Evolutionary conservation across 2,888 invertebrate genomes (phyloP).

Genomic region (Nipponacmea schrenckii): DNA sequence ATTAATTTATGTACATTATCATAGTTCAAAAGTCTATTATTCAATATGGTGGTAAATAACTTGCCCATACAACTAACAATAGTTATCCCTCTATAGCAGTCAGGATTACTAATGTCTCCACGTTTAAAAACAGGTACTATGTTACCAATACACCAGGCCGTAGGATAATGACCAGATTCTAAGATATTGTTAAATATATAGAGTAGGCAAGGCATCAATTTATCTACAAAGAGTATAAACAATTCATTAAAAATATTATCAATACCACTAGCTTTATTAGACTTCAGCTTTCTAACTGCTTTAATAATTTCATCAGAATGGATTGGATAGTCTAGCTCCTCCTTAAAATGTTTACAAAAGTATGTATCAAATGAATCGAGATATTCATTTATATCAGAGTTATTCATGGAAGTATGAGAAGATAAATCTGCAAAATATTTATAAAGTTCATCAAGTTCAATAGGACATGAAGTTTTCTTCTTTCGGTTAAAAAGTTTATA

Average conservation of each 20-base stretch:
- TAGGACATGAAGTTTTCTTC: too few species aligned
- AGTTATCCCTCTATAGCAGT: too few species aligned
- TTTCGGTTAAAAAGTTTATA: too few species aligned
- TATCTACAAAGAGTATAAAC: not conserved
- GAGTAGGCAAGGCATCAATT: not conserved
- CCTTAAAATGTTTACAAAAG: not conserved
- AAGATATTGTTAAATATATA: conserved; percentile 12
- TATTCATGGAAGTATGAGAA: not conserved
- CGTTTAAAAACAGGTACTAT: conserved; percentile 16
- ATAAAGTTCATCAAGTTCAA: not conserved
- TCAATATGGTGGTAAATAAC: not conserved
- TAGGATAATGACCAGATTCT: conserved; percentile 8
- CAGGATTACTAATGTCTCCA: conserved; percentile 4
- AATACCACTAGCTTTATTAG: not conserved
- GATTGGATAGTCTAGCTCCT: not conserved
- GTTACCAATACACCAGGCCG: conserved; percentile 1
- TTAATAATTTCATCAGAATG: not conserved
- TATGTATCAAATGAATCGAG: not conserved
- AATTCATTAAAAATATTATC: conserved; percentile 14
- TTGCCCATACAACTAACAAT: conserved; percentile 1
- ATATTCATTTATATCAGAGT: not conserved
- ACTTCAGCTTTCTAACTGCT: not conserved
- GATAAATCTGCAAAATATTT: conserved; percentile 3
- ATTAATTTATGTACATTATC: not conserved
- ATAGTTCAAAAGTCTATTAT: conserved; percentile 4